phyloP scores from a whole-genome alignment of 1,140 invertebrate species.

The Zaprionus davidi region DNA sequence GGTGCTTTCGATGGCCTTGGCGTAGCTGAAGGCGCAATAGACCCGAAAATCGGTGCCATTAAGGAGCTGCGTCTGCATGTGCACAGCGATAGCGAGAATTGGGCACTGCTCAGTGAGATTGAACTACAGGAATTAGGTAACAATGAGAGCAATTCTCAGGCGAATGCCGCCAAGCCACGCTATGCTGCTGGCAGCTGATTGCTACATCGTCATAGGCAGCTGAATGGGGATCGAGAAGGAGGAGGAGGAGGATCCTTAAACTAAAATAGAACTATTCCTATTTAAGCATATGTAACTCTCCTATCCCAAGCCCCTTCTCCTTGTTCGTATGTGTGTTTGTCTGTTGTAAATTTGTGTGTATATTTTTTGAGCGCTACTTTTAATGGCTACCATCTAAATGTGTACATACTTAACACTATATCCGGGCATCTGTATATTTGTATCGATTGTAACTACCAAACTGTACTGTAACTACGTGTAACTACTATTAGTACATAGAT shows the following conservation, averaged over 20 bases:
- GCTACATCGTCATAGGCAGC: constrained; percentile 64
- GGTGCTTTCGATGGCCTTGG: constrained; percentile 92
- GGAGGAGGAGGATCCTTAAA: constrained; percentile 10
- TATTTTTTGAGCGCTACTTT: constrained; percentile 76
- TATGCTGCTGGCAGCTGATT: constrained; percentile 72
- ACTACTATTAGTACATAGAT: constrained; percentile 6
- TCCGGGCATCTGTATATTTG: constrained; percentile 32
- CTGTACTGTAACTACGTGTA: constrained; percentile 10
- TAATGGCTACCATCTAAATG: constrained; percentile 61
- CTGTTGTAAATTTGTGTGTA: constrained; percentile 61
- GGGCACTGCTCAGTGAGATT: constrained; percentile 94
- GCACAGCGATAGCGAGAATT: constrained; percentile 92
- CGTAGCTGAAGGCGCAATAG: constrained; percentile 90
- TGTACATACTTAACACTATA: constrained; percentile 58
- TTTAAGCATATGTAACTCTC: background rate
- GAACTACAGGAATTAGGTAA: constrained; percentile 85
- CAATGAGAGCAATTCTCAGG: constrained; percentile 55
- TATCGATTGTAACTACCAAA: constrained; percentile 34
- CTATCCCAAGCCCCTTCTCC: background rate
- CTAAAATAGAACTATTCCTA: constrained; percentile 25
- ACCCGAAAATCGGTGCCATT: constrained; percentile 88
- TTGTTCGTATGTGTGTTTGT: constrained; percentile 26
- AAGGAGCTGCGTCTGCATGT: constrained; percentile 90
- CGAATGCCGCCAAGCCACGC: constrained; percentile 56
- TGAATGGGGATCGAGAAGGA: constrained; percentile 8